These are phyloP conservation scores for Tauraco hartlaubi DNA, from an alignment of 2,797 vertebrate species.

Conservation along the genomic window DNA sequence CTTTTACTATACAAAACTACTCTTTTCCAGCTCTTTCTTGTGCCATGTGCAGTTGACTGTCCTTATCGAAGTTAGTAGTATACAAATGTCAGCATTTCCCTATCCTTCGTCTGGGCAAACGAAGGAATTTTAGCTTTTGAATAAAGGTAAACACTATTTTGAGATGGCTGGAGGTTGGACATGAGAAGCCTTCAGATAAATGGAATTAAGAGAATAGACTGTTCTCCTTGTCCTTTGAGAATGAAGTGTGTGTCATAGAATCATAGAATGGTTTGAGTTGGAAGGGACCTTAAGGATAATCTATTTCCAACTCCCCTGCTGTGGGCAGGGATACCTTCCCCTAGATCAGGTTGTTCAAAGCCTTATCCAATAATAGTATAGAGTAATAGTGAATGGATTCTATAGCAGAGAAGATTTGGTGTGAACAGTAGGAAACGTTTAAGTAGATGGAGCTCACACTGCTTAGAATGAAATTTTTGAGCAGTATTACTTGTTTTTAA, in stretches of 20 bases:
- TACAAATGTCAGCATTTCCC: background rate
- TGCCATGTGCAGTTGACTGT: background rate
- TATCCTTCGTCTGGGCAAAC: background rate
- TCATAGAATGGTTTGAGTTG: too few relatives aligned
- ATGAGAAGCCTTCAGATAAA: background rate
- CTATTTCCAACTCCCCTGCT: too few relatives aligned
- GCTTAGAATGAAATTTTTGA: background rate
- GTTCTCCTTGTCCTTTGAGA: background rate
- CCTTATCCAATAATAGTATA: too few relatives aligned
- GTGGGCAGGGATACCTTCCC: too few relatives aligned
- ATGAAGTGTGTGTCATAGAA: background rate
- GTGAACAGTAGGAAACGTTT: background rate
- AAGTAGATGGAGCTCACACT: background rate
- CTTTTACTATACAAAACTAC: background rate
- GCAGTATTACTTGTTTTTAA: background rate
- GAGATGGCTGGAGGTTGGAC: background rate
- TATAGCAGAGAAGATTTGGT: background rate
- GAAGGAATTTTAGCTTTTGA: background rate
- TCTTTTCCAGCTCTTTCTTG: background rate
- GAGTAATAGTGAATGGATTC: background rate
- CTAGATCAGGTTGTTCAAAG: too few relatives aligned
- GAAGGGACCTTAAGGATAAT: too few relatives aligned
- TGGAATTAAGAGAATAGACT: background rate
- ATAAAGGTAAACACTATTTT: background rate
- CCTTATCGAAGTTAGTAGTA: background rate